These are phyloP conservation scores for Lepidocolaptes lacrymiger DNA, from an alignment of 2,797 vertebrate species.

Conservation along the genomic window DNA sequence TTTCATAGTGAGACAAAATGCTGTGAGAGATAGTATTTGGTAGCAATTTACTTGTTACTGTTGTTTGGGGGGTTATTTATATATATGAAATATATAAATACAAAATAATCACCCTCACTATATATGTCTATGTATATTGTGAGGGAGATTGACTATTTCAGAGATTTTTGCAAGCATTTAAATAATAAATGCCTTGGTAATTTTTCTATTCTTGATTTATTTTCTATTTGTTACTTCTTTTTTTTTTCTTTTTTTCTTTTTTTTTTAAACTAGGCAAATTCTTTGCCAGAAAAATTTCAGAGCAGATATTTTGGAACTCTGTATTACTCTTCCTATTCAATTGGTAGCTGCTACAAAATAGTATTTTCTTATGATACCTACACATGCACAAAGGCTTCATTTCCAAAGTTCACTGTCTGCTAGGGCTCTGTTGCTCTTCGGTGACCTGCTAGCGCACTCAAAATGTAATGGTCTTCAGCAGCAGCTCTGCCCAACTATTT, in stretches of 20 bases:
- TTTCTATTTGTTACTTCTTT: not conserved
- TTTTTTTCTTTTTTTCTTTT: not conserved
- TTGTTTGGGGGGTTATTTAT: not conserved
- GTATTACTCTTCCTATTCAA: not conserved
- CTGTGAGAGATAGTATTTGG: not conserved
- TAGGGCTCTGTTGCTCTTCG: not conserved
- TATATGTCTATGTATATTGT: not conserved
- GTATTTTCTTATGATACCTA: not conserved
- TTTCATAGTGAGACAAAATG: not conserved
- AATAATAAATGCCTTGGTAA: not conserved
- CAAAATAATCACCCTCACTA: not conserved
- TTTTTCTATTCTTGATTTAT: not conserved
- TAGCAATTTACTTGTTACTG: not conserved
- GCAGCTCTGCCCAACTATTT: not conserved
- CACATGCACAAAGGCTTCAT: not conserved
- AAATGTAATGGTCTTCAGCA: not conserved
- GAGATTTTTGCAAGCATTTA: not conserved
- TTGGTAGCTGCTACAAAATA: not conserved
- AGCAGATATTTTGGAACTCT: not conserved
- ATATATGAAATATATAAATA: not conserved
- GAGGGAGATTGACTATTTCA: not conserved
- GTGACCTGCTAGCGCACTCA: not conserved
- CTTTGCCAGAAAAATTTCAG: not conserved
- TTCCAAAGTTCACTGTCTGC: not conserved
- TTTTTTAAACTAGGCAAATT: not conserved